A percentile compares a stretch with the other conserved stretches of the same genome.
Conservation (phyloP, 2,113 vertebrate species). For the Pachycephala philippinensis region DNA sequence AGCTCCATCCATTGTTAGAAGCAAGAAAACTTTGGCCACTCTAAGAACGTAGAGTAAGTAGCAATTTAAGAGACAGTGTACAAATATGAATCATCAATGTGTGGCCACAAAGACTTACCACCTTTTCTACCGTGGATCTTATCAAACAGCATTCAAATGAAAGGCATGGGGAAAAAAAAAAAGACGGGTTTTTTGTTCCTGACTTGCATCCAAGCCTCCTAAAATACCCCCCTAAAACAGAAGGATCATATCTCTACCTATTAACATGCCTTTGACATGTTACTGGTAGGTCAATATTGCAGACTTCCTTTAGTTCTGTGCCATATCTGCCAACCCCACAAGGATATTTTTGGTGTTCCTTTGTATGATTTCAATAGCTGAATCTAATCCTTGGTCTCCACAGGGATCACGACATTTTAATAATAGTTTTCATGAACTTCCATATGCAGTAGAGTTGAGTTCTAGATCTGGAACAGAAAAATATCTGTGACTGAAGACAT, state of each 20-base stretch:
- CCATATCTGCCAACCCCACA: fast-evolving
- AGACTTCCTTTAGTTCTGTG: background rate
- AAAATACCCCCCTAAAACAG: background rate
- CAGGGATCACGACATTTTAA: background rate
- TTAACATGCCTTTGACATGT: background rate
- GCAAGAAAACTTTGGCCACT: background rate
- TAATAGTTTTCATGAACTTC: background rate
- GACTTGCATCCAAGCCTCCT: background rate
- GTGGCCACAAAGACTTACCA: background rate
- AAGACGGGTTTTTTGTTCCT: background rate
- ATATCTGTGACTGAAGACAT: background rate
- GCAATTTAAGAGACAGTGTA: background rate
- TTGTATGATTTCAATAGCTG: background rate
- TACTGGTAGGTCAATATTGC: background rate
- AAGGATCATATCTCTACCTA: background rate
- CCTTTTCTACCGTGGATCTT: background rate
- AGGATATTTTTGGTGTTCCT: background rate
- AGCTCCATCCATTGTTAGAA: background rate
- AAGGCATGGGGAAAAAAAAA: fast-evolving
- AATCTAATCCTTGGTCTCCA: background rate
- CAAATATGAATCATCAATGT: background rate
- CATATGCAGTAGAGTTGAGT: background rate
- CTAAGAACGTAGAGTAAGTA: background rate
- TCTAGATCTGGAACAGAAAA: background rate
- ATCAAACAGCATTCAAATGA: background rate